phyloP scores from a whole-genome alignment of 2,888 invertebrate species.

The Polia nebulosa region DNA sequence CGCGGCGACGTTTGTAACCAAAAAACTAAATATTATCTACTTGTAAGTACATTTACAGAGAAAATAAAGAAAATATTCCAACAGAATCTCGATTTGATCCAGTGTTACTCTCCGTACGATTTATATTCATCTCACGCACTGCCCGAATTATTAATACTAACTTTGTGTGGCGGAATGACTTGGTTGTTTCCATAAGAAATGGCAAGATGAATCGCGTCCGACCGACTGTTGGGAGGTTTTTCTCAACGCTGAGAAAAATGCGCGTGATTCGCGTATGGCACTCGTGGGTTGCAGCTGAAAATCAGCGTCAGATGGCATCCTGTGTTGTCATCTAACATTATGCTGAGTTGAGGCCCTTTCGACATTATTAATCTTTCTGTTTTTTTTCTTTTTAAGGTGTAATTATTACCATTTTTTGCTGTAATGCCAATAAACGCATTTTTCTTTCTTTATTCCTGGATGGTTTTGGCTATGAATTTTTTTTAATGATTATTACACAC shows the following conservation, averaged over 20 bases:
- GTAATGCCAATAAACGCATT: too few relatives aligned
- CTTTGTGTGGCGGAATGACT: conserved; percentile 26
- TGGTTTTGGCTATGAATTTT: too few relatives aligned
- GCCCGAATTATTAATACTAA: conserved; percentile 39
- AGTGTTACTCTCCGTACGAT: background rate
- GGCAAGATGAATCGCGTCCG: conserved; percentile 1
- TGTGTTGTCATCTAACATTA: too few relatives aligned
- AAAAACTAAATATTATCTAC: background rate
- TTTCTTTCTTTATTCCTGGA: too few relatives aligned
- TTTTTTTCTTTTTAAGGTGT: too few relatives aligned
- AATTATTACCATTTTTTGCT: too few relatives aligned
- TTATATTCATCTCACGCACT: conserved; percentile 23
- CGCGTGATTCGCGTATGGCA: too few relatives aligned
- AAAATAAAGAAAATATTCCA: background rate
- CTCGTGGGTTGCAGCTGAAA: too few relatives aligned
- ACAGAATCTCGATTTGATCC: background rate
- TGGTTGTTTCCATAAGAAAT: conserved; percentile 33
- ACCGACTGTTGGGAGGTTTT: background rate
- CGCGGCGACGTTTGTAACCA: background rate
- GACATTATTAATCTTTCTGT: too few relatives aligned
- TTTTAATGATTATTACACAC: too few relatives aligned
- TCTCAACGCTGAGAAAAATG: background rate
- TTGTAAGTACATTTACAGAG: background rate
- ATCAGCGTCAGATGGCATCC: too few relatives aligned
- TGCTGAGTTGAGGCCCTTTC: too few relatives aligned